phyloP scores from a whole-genome alignment of 1,140 invertebrate species.

The Drosophila quadrilineata region DNA sequence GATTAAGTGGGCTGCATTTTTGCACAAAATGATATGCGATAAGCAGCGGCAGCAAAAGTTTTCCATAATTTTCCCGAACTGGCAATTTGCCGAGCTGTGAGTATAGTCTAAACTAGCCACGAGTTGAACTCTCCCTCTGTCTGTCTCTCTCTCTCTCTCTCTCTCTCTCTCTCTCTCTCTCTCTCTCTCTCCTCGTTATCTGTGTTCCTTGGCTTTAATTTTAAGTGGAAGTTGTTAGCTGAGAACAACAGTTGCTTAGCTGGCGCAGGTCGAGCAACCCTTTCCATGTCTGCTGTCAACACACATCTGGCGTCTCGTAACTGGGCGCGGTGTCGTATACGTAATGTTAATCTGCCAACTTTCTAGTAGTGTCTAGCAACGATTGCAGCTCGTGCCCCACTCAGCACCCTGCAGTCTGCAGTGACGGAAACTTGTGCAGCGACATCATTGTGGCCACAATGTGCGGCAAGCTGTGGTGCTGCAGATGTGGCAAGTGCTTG shows the following conservation, averaged over 20 bases:
- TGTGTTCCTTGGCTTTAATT: too few relatives aligned
- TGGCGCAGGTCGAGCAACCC: conserved; percentile 1
- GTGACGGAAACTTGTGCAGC: conserved; percentile 25
- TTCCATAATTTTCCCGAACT: neutral
- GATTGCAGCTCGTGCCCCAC: neutral
- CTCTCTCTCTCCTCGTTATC: too few relatives aligned
- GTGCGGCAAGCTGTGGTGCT: neutral
- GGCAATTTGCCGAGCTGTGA: neutral
- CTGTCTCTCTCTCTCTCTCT: too few relatives aligned
- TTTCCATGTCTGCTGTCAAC: too few relatives aligned
- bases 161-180: too few relatives aligned
- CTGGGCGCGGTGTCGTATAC: conserved; percentile 20
- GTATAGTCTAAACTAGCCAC: neutral
- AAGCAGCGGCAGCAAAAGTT: neutral
- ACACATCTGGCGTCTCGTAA: neutral
- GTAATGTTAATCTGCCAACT: conserved; percentile 20
- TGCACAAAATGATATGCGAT: neutral
- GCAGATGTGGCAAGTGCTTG: neutral
- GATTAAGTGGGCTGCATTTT: too few relatives aligned
- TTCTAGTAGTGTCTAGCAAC: neutral
- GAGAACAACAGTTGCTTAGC: neutral
- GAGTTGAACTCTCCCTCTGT: neutral
- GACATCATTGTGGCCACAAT: conserved; percentile 38
- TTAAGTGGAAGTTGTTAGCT: too few relatives aligned
- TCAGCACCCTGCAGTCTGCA: too few relatives aligned